Percentiles rank a stretch among this genome's conserved stretches.
Evolutionary conservation across 1,140 invertebrate genomes (phyloP).

Genomic region (Lepidotrigona ventralis): DNA sequence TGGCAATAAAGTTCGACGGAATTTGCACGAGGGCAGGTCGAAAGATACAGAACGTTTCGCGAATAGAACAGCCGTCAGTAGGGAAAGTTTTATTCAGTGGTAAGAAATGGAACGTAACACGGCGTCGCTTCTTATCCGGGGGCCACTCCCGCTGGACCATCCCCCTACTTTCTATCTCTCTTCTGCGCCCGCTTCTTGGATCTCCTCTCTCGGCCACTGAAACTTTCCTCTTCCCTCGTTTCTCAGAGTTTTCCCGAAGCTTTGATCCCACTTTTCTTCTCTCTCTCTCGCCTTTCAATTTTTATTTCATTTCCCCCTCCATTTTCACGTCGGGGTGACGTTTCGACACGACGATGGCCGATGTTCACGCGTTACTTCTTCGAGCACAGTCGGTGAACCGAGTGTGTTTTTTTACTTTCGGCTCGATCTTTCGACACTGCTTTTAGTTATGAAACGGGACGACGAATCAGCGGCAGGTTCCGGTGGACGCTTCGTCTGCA

Average conservation of each 20-base stretch:
- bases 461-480: background rate
- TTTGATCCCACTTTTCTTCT: background rate
- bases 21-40: conserved; percentile 59
- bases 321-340: background rate
- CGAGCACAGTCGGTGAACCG: too few species aligned
- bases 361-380: background rate
- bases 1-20: conserved; percentile 65
- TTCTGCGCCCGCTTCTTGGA: background rate
- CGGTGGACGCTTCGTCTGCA: background rate
- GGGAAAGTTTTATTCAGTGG: conserved; percentile 46
- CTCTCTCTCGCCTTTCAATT: background rate
- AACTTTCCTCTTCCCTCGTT: conserved; percentile 38
- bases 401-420: too few species aligned
- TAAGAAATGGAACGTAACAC: conserved; percentile 52
- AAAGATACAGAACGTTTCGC: conserved; percentile 52
- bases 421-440: too few species aligned
- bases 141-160: background rate
- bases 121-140: background rate
- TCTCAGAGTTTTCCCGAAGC: background rate
- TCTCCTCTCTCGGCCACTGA: conserved; percentile 17
- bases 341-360: background rate
- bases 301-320: conserved; percentile 1
- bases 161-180: conserved; percentile 1
- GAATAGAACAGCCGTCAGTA: conserved; percentile 1
- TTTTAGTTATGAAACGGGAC: too few species aligned